phyloP scores from a whole-genome alignment of 2,113 vertebrate genomes.

The Hipposideros armiger region DNA sequence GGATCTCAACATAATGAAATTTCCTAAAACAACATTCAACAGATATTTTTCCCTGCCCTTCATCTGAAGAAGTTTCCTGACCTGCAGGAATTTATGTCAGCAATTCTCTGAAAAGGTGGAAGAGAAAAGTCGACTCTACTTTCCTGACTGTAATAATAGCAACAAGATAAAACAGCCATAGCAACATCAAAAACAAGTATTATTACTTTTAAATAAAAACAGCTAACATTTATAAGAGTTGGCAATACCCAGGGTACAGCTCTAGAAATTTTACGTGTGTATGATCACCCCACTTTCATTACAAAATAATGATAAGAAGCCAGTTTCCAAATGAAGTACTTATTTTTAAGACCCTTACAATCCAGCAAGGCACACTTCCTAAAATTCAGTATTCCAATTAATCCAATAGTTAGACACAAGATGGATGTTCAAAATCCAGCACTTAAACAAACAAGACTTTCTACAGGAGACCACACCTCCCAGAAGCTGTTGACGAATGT shows the following conservation, averaged over 20 bases:
- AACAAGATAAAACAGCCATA: not conserved
- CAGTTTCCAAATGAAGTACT: not conserved
- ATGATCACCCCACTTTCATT: not conserved
- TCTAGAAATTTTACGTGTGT: not conserved
- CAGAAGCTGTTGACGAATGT: slow-evolving; percentile 17
- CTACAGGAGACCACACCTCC: not conserved
- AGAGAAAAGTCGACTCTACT: not conserved
- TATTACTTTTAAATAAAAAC: slow-evolving; percentile 32
- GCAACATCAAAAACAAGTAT: not conserved
- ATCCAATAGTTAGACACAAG: not conserved
- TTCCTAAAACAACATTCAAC: not conserved
- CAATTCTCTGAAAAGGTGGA: slow-evolving; percentile 3
- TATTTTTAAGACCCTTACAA: slow-evolving; percentile 37
- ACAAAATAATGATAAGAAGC: not conserved
- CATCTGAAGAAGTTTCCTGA: not conserved
- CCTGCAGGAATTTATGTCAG: not conserved
- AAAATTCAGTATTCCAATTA: not conserved
- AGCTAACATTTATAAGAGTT: not conserved
- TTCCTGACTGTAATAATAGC: not conserved
- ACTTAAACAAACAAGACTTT: not conserved
- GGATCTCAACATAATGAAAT: not conserved
- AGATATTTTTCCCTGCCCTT: not conserved
- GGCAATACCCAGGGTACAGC: not conserved
- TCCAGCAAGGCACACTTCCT: not conserved
- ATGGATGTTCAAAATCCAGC: slow-evolving; percentile 15